Conservation (phyloP, 2,888 invertebrate species). For the Cheilosia urbana region DNA sequence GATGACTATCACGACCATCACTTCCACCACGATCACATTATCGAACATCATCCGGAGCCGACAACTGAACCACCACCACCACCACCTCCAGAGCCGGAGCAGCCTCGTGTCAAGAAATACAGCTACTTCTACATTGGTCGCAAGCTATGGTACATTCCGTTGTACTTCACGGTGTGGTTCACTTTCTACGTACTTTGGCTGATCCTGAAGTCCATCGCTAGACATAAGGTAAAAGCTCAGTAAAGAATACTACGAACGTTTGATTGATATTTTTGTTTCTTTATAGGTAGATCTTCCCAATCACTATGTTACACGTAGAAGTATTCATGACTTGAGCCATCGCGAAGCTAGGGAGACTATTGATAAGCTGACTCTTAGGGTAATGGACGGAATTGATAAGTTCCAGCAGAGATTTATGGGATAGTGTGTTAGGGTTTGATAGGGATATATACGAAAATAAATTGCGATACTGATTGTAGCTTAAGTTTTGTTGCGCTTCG, state of each 20-base stretch:
- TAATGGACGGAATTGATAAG: conserved; percentile 82
- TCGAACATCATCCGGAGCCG: conserved; percentile 70
- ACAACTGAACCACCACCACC: conserved; percentile 74
- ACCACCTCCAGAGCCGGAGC: conserved; percentile 80
- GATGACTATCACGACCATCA: conserved; percentile 78
- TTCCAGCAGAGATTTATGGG: conserved; percentile 81
- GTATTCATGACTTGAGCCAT: conserved; percentile 77
- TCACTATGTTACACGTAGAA: conserved; percentile 81
- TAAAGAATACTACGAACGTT: neutral
- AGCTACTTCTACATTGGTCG: conserved; percentile 89
- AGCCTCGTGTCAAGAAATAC: conserved; percentile 85
- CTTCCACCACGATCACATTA: conserved; percentile 79
- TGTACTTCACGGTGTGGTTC: conserved; percentile 88
- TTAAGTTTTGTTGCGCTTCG: neutral
- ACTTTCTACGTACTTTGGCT: conserved; percentile 87
- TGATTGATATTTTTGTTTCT: conserved; percentile 44
- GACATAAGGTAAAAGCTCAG: conserved; percentile 85
- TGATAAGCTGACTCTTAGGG: conserved; percentile 81
- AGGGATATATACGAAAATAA: conserved; percentile 3
- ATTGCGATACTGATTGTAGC: neutral
- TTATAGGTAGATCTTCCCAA: conserved; percentile 83
- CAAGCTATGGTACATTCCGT: conserved; percentile 89
- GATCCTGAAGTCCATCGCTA: conserved; percentile 87
- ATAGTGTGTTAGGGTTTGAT: conserved; percentile 54
- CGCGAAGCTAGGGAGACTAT: conserved; percentile 79